Percentiles rank a stretch among this genome's conserved stretches.
phyloP scores from a whole-genome alignment of 2,888 invertebrate species.

The Tetragnatha montana region DNA sequence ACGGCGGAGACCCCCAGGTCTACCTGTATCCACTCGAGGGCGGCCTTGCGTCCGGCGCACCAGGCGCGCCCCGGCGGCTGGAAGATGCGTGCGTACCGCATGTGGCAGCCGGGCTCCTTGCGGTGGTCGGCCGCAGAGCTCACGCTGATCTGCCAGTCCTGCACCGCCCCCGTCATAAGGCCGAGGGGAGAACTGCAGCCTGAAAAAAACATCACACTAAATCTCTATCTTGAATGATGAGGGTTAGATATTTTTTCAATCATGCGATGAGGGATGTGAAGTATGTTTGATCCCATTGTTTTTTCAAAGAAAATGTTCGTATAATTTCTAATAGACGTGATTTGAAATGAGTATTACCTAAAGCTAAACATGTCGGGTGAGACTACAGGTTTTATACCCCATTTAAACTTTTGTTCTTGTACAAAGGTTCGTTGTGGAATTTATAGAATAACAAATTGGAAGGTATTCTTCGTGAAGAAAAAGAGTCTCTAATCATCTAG shows the following conservation, averaged over 20 bases:
- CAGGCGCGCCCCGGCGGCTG: conserved; percentile 77
- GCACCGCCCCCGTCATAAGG: conserved; percentile 78
- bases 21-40: conserved; percentile 79
- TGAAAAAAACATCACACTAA: neutral
- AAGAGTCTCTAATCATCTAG: too few relatives aligned
- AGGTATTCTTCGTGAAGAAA: too few relatives aligned
- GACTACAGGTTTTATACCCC: too few relatives aligned
- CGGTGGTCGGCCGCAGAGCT: conserved; percentile 77
- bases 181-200: conserved; percentile 77
- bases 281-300: neutral
- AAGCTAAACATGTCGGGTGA: too few relatives aligned
- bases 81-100: conserved; percentile 78
- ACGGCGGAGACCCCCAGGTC: conserved; percentile 78
- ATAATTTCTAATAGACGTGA: neutral
- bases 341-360: too few relatives aligned
- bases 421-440: too few relatives aligned
- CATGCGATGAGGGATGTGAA: neutral
- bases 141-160: conserved; percentile 79
- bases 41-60: conserved; percentile 78
- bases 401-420: too few relatives aligned
- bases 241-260: too few relatives aligned
- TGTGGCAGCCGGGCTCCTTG: conserved; percentile 77
- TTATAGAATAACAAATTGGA: too few relatives aligned
- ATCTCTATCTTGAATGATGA: too few relatives aligned
- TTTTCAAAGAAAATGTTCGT: neutral